Conservation (phyloP, 1,140 invertebrate genomes). For the Chelonus insularis region DNA sequence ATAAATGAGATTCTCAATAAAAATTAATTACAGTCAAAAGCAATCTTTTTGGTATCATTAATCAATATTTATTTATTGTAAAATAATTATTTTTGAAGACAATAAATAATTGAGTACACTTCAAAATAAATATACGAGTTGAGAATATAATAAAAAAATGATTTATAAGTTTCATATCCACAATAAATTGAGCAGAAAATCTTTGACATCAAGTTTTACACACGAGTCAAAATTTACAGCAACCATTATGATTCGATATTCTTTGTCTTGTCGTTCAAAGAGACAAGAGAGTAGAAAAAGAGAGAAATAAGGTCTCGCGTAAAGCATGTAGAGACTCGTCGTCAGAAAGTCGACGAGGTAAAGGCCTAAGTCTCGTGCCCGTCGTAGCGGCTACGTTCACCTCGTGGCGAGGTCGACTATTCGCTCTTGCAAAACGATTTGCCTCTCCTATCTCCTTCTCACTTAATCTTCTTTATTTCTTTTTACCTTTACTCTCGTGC, state of each 20-base stretch:
- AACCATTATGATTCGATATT: slow-evolving; percentile 50
- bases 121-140: no score
- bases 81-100: no score
- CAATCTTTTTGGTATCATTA: no score
- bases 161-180: no score
- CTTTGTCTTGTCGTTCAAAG: slow-evolving; percentile 52
- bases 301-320: background rate
- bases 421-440: slow-evolving; percentile 43
- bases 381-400: slow-evolving; percentile 31
- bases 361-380: background rate
- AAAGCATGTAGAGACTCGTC: background rate
- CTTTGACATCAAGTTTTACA: no score
- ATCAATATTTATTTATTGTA: no score
- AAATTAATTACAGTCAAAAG: no score
- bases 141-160: no score
- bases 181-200: slow-evolving; percentile 24
- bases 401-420: slow-evolving; percentile 28
- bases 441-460: slow-evolving; percentile 23
- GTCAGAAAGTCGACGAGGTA: background rate
- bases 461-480: slow-evolving; percentile 27
- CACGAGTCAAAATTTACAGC: slow-evolving; percentile 45
- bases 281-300: background rate
- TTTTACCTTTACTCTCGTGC: slow-evolving; percentile 28
- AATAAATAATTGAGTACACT: no score
- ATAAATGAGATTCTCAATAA: no score